These are phyloP conservation scores for Petrolisthes manimaculis DNA, from an alignment of 2,888 invertebrate species.

Conservation along the genomic window DNA sequence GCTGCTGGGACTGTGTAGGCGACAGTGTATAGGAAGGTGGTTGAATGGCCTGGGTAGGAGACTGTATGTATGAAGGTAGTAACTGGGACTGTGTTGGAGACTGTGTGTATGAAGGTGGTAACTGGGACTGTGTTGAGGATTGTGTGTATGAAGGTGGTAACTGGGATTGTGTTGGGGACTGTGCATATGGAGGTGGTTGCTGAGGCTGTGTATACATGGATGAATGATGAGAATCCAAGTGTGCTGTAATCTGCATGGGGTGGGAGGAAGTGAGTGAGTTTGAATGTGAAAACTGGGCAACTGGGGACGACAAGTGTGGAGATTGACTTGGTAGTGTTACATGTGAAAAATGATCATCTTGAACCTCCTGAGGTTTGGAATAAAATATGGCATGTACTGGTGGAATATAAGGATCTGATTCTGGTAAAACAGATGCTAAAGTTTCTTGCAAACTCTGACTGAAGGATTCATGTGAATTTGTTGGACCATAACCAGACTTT, in stretches of 20 bases:
- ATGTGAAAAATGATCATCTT: conserved; percentile 1
- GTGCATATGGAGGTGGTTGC: not conserved
- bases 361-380: not conserved
- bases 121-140: not conserved
- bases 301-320: not conserved
- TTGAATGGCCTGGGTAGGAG: not conserved
- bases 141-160: not conserved
- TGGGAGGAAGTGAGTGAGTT: not conserved
- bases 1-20: not conserved
- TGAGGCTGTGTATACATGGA: conserved; percentile 13
- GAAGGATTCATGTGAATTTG: not conserved
- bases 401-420: not conserved
- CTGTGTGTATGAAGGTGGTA: not conserved
- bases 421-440: not conserved
- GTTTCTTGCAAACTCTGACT: conserved; percentile 8
- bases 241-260: not conserved
- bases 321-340: conserved; percentile 5
- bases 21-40: conserved; percentile 2
- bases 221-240: conserved; percentile 4
- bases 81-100: conserved; percentile 16
- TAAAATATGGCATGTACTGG: not conserved
- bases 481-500: not conserved
- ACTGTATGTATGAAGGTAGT: not conserved
- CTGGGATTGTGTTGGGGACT: conserved; percentile 19
- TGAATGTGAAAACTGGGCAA: not conserved